Percentiles rank a stretch among this genome's conserved stretches.
phyloP scores from a whole-genome alignment of 2,113 vertebrate genomes.

The Hemiscyllium ocellatum region DNA sequence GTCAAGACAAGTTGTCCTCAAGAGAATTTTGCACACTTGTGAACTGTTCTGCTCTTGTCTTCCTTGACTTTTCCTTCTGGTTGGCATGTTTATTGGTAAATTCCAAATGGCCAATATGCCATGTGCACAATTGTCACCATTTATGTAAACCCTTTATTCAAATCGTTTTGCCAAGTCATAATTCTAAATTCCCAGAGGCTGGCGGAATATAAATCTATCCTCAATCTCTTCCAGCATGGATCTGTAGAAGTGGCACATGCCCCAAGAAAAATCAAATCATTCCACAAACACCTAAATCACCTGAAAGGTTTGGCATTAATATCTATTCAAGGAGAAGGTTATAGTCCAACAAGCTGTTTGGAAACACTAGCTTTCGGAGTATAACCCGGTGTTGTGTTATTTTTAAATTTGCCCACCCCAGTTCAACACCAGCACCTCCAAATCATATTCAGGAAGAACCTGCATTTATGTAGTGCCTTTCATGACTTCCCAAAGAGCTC shows the following conservation, averaged over 20 bases:
- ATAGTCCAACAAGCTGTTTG: no score
- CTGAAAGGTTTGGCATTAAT: not conserved
- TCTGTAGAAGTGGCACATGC: not conserved
- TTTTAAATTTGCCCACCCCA: no score
- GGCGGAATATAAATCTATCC: not conserved
- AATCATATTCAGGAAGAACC: not conserved
- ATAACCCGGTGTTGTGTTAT: no score
- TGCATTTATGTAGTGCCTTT: not conserved
- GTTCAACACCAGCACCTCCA: no score
- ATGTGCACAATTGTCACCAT: not conserved
- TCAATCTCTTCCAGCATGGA: not conserved
- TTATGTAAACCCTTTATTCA: not conserved
- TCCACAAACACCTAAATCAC: not conserved
- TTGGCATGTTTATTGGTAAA: no score
- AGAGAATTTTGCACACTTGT: not conserved
- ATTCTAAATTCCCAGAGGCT: not conserved
- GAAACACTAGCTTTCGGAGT: no score
- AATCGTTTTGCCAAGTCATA: not conserved
- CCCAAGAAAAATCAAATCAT: not conserved
- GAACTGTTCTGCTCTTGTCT: not conserved
- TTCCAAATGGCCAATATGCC: not conserved
- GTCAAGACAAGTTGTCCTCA: not conserved
- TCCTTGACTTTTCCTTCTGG: constrained; percentile 8
- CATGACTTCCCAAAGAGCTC: not conserved
- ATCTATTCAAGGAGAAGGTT: not conserved